Percentiles rank a stretch among this genome's conserved stretches.
phyloP scores from a whole-genome alignment of 2,797 vertebrate genomes.

The Centropyge bicolor region DNA sequence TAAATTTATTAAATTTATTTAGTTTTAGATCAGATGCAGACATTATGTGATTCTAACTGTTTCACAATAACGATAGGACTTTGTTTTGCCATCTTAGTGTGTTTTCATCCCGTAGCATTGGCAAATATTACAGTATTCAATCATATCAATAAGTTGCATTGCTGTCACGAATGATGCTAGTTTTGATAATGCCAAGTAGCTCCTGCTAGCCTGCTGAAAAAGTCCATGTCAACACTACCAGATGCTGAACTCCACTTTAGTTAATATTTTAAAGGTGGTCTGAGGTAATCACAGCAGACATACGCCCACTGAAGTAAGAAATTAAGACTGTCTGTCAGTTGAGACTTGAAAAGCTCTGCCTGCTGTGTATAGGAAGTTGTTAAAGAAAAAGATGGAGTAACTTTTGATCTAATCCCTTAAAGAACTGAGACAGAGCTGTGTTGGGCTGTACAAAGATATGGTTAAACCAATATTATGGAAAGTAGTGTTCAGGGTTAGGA shows the following conservation, averaged over 20 bases:
- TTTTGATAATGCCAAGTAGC: not conserved
- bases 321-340: not conserved
- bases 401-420: conserved; percentile 1
- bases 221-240: not conserved
- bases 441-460: not conserved
- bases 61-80: not conserved
- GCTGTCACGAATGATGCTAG: not conserved
- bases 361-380: not conserved
- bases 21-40: not conserved
- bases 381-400: not conserved
- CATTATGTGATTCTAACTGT: not conserved
- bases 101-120: not conserved
- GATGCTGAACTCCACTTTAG: not conserved
- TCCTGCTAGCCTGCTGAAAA: not conserved
- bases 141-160: too few relatives aligned
- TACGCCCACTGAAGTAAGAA: not conserved
- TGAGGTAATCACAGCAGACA: not conserved
- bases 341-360: not conserved
- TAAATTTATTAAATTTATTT: too few relatives aligned
- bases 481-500: not conserved
- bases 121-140: not conserved
- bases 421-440: not conserved
- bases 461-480: not conserved
- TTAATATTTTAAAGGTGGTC: not conserved
- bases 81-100: not conserved